phyloP scores from a whole-genome alignment of 2,888 invertebrate species.

The Thymelicus sylvestris region DNA sequence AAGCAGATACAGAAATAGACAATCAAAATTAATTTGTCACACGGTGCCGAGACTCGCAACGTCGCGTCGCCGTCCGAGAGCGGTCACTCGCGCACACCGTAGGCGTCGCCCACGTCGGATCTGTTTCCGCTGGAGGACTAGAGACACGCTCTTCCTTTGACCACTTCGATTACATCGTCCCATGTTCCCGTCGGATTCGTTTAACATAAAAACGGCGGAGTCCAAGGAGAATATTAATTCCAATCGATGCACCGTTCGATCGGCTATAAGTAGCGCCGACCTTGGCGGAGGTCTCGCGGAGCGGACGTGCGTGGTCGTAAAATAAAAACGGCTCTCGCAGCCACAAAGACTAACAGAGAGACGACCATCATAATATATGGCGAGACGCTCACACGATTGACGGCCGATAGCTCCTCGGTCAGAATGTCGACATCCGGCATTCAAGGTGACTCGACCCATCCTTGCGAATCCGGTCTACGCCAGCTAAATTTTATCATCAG shows the following conservation, averaged over 20 bases:
- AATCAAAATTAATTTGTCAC: conserved; percentile 70
- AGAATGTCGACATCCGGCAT: conserved; percentile 78
- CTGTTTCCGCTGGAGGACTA: conserved; percentile 69
- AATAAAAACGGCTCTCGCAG: conserved; percentile 58
- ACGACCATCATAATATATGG: conserved; percentile 73
- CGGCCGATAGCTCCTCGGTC: conserved; percentile 77
- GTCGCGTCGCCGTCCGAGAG: conserved; percentile 49
- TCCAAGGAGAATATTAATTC: conserved; percentile 47
- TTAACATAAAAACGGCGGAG: conserved; percentile 35
- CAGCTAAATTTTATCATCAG: conserved; percentile 51
- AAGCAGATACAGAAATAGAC: conserved; percentile 63
- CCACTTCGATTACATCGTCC: conserved; percentile 36
- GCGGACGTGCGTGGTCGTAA: conserved; percentile 80
- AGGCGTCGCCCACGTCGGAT: conserved; percentile 76
- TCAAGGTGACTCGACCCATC: conserved; percentile 81
- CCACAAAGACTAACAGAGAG: conserved; percentile 73
- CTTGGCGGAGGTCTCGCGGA: conserved; percentile 71
- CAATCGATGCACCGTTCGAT: conserved; percentile 55
- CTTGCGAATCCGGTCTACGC: conserved; percentile 72
- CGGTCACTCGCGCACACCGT: conserved; percentile 68
- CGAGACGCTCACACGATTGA: conserved; percentile 78
- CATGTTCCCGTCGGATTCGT: conserved; percentile 15
- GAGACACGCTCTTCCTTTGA: conserved; percentile 60
- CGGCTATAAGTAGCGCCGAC: conserved; percentile 64
- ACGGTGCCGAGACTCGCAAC: conserved; percentile 43